phyloP scores from a whole-genome alignment of 2,888 invertebrate species.

The Drosophila histrio region DNA sequence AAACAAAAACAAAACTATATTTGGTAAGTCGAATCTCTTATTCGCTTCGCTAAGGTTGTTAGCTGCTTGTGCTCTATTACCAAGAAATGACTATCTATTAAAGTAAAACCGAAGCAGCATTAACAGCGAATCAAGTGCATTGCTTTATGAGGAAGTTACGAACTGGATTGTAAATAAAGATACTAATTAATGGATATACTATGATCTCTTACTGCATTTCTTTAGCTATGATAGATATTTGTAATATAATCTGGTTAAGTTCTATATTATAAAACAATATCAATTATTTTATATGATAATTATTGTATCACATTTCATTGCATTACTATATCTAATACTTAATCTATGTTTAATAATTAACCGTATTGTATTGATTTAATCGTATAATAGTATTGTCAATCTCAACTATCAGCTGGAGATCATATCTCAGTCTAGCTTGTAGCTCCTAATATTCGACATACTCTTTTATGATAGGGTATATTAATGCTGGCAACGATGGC shows the following conservation, averaged over 20 bases:
- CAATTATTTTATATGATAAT: not conserved
- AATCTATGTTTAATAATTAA: no score
- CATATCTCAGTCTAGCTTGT: not conserved
- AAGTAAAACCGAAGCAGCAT: constrained; percentile 6
- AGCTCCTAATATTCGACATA: not conserved
- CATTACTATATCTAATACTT: no score
- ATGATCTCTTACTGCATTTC: not conserved
- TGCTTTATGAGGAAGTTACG: constrained; percentile 10
- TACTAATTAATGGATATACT: not conserved
- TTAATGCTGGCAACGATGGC: constrained; percentile 34
- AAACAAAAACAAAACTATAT: constrained; percentile 41
- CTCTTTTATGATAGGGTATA: constrained; percentile 26
- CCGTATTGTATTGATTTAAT: not conserved
- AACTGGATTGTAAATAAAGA: not conserved
- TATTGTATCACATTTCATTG: not conserved
- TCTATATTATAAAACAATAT: no score
- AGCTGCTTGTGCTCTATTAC: constrained; percentile 19
- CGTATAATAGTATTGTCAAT: not conserved
- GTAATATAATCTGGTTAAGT: no score
- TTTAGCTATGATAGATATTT: no score
- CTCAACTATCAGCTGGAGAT: not conserved
- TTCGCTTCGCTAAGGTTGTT: constrained; percentile 39
- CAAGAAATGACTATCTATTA: constrained; percentile 29
- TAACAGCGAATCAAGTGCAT: constrained; percentile 28
- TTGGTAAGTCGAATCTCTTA: constrained; percentile 47